Conservation (phyloP, 2,888 invertebrate genomes). For the Tetheella fluctuosa region DNA sequence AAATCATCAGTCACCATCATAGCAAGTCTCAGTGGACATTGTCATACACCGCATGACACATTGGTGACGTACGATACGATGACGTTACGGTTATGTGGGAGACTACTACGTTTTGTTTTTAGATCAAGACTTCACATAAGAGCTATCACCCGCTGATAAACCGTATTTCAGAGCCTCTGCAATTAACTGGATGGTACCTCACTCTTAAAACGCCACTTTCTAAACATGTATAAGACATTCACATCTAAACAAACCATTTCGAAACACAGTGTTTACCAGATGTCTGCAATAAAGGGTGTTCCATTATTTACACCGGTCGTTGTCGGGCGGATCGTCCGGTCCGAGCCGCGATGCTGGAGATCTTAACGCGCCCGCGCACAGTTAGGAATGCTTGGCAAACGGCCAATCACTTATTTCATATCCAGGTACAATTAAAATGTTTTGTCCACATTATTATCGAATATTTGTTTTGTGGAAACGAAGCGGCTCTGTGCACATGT, state of each 20-base stretch:
- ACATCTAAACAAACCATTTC: slow-evolving; percentile 16
- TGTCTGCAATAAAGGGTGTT: slow-evolving; percentile 24
- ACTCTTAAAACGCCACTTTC: slow-evolving; percentile 10
- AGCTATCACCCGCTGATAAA: no score
- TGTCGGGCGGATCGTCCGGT: slow-evolving; percentile 11
- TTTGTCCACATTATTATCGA: not conserved
- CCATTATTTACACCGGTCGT: slow-evolving; percentile 26
- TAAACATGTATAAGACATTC: slow-evolving; percentile 7
- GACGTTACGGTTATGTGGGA: no score
- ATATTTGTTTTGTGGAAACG: not conserved
- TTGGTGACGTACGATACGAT: no score
- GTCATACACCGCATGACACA: no score
- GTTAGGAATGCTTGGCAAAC: slow-evolving; percentile 12
- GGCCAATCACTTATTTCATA: slow-evolving; percentile 41
- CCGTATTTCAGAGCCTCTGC: no score
- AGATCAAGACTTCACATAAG: no score
- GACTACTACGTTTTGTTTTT: no score
- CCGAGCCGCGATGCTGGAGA: slow-evolving; percentile 8
- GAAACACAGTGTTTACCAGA: slow-evolving; percentile 21
- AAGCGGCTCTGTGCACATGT: slow-evolving; percentile 6
- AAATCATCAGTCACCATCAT: no score
- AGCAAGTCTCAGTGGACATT: no score
- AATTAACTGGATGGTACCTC: no score
- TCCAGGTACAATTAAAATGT: slow-evolving; percentile 36
- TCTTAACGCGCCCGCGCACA: slow-evolving; percentile 3